Conservation (phyloP, 2,888 invertebrate genomes). For the Meteorus cinctellus region DNA sequence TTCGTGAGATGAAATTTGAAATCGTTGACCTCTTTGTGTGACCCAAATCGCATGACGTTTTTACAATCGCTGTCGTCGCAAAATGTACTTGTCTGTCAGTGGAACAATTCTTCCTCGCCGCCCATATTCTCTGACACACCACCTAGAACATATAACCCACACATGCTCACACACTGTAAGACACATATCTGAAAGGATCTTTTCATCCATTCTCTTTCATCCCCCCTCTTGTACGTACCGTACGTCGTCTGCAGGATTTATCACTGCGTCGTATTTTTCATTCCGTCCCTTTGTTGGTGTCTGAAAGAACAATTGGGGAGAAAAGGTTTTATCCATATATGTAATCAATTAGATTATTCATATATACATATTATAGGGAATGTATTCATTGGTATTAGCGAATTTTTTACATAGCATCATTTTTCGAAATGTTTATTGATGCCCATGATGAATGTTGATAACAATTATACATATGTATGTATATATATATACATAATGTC, state of each 20-base stretch:
- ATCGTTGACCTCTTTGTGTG: neutral
- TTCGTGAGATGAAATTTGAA: too few species aligned
- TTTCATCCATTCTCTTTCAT: neutral
- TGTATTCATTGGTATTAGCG: neutral
- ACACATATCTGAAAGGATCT: neutral
- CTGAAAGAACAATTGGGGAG: neutral
- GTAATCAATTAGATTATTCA: neutral
- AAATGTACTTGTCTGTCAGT: constrained; percentile 7
- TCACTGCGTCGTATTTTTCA: neutral
- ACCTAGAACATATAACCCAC: neutral
- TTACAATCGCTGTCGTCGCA: constrained; percentile 2
- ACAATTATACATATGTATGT: neutral
- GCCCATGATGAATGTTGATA: neutral
- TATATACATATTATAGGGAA: neutral
- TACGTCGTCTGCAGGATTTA: constrained; percentile 18
- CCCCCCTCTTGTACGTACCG: neutral
- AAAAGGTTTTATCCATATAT: neutral
- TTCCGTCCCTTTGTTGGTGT: neutral
- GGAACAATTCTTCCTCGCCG: neutral
- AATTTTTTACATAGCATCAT: neutral
- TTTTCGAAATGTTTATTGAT: neutral
- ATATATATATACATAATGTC: neutral
- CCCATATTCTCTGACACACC: neutral
- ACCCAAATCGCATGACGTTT: neutral
- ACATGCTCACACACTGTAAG: neutral